Percentiles rank a stretch among this genome's conserved stretches.
Evolutionary conservation across 2,888 invertebrate species (phyloP).

Genomic region (Eudasyphora cyanicolor): DNA sequence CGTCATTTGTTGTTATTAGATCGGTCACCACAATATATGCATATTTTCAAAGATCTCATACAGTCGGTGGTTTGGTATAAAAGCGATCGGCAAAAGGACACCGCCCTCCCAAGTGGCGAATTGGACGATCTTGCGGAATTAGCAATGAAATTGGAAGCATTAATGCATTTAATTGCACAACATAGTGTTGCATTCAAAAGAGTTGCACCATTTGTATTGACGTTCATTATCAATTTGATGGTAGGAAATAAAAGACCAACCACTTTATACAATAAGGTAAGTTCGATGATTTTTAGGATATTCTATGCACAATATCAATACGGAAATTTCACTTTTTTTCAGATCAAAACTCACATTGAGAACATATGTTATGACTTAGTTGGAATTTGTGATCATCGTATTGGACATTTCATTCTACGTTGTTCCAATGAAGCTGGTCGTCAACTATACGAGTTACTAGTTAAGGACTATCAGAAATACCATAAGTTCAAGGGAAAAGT

Average conservation of each 20-base stretch:
- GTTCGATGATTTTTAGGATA: no score
- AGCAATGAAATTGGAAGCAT: constrained; percentile 75
- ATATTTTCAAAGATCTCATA: constrained; percentile 76
- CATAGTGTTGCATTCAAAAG: constrained; percentile 75
- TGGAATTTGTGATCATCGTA: constrained; percentile 77
- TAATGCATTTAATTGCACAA: constrained; percentile 73
- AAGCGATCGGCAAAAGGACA: constrained; percentile 74
- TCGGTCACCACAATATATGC: constrained; percentile 76
- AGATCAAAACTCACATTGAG: constrained; percentile 79
- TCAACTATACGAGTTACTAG: constrained; percentile 75
- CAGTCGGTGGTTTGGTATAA: constrained; percentile 78
- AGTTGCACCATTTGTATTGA: constrained; percentile 77
- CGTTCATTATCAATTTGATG: constrained; percentile 76
- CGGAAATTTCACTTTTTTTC: constrained; percentile 35
- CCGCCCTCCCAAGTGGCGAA: constrained; percentile 71
- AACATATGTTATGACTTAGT: constrained; percentile 78
- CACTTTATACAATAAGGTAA: constrained; percentile 77
- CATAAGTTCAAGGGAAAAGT: constrained; percentile 79
- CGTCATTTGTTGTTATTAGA: constrained; percentile 73
- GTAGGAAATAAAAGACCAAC: constrained; percentile 77
- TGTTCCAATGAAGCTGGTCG: constrained; percentile 78
- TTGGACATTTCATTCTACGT: constrained; percentile 77
- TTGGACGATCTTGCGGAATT: constrained; percentile 75
- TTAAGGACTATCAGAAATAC: constrained; percentile 78
- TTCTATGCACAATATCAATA: no score